Conservation (phyloP, 2,888 invertebrate genomes). For the Rhagonycha lutea region DNA sequence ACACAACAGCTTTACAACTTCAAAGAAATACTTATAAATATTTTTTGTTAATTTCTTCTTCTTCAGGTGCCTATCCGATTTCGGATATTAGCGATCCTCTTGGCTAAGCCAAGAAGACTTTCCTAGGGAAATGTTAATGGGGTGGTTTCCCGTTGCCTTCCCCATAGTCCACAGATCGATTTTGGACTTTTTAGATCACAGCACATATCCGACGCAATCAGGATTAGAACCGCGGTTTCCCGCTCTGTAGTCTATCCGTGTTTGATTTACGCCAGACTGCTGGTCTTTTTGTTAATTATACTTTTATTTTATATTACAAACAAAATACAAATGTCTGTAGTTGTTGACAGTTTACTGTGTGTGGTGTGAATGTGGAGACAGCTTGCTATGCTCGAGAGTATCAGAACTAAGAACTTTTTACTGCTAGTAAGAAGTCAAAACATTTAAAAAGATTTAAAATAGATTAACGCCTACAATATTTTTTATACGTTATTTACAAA, state of each 20-base stretch:
- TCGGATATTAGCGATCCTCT: no score
- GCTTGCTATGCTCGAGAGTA: background rate
- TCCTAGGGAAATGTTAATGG: no score
- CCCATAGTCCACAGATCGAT: no score
- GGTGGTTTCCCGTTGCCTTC: no score
- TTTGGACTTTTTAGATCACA: no score
- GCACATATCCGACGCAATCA: no score
- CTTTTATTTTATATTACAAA: background rate
- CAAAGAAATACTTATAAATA: background rate
- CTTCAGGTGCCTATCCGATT: no score
- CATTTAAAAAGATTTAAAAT: background rate
- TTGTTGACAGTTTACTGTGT: background rate
- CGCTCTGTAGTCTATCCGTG: no score
- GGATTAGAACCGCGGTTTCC: no score
- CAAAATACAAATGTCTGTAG: background rate
- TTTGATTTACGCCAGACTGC: no score
- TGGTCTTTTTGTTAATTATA: background rate
- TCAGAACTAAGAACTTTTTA: background rate
- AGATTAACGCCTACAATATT: background rate
- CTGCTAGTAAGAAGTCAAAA: background rate
- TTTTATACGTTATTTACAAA: background rate
- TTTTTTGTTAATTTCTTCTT: background rate
- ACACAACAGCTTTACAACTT: background rate
- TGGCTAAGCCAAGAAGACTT: no score
- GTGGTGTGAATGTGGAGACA: background rate